Percentiles rank a stretch among this genome's conserved stretches.
These are phyloP conservation scores for Heliconius nattereri DNA, from an alignment of 1,140 invertebrate genomes.

Conservation along the genomic window DNA sequence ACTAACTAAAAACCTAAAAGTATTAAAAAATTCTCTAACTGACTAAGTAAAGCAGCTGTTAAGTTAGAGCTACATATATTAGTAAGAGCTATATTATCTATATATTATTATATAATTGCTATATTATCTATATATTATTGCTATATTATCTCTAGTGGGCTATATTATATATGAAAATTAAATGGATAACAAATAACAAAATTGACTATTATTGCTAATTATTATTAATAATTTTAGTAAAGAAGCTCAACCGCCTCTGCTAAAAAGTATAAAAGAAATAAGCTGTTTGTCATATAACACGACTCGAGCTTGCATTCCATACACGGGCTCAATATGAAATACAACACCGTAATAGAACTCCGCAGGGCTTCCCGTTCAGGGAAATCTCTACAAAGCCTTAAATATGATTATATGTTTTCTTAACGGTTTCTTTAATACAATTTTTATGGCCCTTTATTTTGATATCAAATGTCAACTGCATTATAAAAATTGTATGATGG, in stretches of 20 bases:
- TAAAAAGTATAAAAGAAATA: background rate
- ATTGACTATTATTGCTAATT: background rate
- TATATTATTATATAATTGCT: too few relatives aligned
- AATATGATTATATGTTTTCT: constrained; percentile 22
- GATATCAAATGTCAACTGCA: background rate
- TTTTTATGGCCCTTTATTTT: constrained; percentile 1
- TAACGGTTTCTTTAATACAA: constrained; percentile 13
- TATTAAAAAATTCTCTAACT: too few relatives aligned
- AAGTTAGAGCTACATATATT: too few relatives aligned
- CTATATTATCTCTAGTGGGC: too few relatives aligned
- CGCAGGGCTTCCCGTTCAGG: constrained; percentile 36
- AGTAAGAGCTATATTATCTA: too few relatives aligned
- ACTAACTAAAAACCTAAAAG: too few relatives aligned
- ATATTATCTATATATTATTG: too few relatives aligned
- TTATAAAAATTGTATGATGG: background rate
- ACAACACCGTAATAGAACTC: constrained; percentile 29
- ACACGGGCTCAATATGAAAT: constrained; percentile 16
- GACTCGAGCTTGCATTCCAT: constrained; percentile 1
- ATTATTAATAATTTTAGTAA: background rate
- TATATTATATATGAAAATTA: background rate
- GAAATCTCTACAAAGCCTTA: constrained; percentile 34
- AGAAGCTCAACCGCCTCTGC: background rate
- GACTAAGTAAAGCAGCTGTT: too few relatives aligned
- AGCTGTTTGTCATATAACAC: constrained; percentile 4
- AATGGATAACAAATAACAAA: background rate